Evolutionary conservation across 2,113 vertebrate genomes (phyloP).

Genomic region (Charina bottae): DNA sequence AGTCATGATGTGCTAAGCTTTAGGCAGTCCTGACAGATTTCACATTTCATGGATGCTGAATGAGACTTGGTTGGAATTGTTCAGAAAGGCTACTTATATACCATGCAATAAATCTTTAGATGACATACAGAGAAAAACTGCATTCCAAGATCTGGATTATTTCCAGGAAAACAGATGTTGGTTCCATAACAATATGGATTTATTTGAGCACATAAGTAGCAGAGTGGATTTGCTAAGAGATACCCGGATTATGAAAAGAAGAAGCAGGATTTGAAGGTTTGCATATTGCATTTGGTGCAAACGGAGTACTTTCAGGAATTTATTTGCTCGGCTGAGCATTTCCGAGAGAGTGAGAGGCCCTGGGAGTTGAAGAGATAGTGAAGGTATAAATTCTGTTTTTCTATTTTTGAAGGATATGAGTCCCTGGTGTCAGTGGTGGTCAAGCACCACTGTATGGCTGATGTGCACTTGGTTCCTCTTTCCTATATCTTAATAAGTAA

Average conservation of each 20-base stretch:
- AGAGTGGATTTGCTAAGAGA: not conserved
- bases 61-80: not conserved
- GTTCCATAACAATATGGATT: not conserved
- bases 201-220: not conserved
- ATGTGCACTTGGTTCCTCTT: not conserved
- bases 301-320: not conserved
- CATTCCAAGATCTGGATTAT: not conserved
- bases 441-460: not conserved
- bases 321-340: not conserved
- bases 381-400: not conserved
- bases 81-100: no score
- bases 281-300: not conserved
- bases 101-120: not conserved
- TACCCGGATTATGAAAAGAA: not conserved
- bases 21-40: not conserved
- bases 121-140: not conserved
- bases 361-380: not conserved
- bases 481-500: not conserved
- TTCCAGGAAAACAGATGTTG: not conserved
- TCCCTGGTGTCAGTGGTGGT: not conserved
- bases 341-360: not conserved
- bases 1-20: not conserved
- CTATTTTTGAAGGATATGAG: not conserved
- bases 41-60: not conserved
- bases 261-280: not conserved